Evolutionary conservation across 1,140 invertebrate genomes (phyloP), one percentile per base, ranked within the genome.

Genomic region (Brachionus calyciflorus): DNA sequence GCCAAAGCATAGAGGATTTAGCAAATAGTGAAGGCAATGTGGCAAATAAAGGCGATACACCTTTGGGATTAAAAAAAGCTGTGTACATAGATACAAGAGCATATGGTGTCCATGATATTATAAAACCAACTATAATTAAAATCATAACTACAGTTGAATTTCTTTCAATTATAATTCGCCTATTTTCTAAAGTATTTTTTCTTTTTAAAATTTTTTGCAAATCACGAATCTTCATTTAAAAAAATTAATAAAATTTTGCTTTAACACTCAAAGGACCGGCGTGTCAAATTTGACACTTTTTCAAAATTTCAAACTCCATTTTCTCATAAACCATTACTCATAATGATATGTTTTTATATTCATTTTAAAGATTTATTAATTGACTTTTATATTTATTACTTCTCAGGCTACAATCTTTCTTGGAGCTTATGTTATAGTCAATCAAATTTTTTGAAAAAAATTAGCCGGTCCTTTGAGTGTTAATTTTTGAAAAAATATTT

Each of bases 61-160:
- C 30, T 9, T 33, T 6, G 19, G 73, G 26, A 48, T 55, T 46
- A 9, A 76, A 12, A 48, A 76, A 76, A n/a, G 73, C 49, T 9
- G 55, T 55, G 21, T 55, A 55, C 37, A 76, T 44, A 1, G 73
- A 41, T 14, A 51, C 37, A 26, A 76, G 21, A 30, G 73, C 73
- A 60, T 76, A 76, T 1, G 73, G 73, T 24, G 73, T 76, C 73
- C 73, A 76, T 30, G 73, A 55, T n/a, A 76, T 57, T 9, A 57
- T 28, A 33, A 76, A 76, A 19, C 51, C 49, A 60, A 60, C 53
- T 17, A 73, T 30, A 26, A 73, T 37, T 19, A 73, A 24, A 49
- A 73, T 73, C 69, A 55, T 51, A 40, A 33, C 19, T 48, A 49
- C 37, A 10, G 69, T 73, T 2, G 69, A 49, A 49, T 73, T 73